Evolutionary conservation across 2,797 vertebrate species (phyloP).

Genomic region (Podarcis lilfordi): DNA sequence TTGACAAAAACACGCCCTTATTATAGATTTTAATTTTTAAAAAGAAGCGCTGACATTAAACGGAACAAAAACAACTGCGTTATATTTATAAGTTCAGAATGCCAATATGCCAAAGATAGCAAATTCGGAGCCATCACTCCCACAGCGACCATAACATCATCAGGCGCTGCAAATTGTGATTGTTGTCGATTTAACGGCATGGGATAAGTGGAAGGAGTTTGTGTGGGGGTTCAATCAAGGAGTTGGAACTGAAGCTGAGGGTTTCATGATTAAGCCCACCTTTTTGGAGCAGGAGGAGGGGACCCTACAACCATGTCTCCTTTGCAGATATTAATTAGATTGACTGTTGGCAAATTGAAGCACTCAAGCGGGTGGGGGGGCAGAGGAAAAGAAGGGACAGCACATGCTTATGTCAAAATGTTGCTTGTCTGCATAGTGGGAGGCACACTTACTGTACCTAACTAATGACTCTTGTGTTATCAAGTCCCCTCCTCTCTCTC

Average conservation of each 20-base stretch:
- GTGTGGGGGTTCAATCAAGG: background rate
- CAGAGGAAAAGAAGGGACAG: background rate
- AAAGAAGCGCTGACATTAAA: background rate
- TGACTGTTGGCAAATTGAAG: background rate
- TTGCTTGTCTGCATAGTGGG: background rate
- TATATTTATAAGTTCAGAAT: slow-evolving; percentile 22
- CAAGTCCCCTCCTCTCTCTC: background rate
- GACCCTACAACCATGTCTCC: background rate
- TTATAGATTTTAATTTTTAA: slow-evolving; percentile 1
- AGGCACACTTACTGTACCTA: too few species aligned
- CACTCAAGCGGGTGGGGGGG: background rate
- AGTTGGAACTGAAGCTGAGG: background rate
- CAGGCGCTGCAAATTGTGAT: background rate
- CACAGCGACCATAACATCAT: background rate
- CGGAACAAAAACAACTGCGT: background rate
- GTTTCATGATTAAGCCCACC: background rate
- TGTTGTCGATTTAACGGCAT: slow-evolving; percentile 34
- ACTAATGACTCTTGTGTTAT: background rate
- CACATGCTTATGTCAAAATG: background rate
- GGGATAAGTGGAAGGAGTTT: background rate
- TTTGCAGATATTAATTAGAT: background rate
- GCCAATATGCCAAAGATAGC: background rate
- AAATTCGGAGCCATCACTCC: slow-evolving; percentile 45
- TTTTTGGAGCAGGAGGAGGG: background rate
- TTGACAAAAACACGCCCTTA: background rate